Evolutionary conservation across 2,888 invertebrate species (phyloP), one percentile per base, ranked within the genome.

Genomic region (Leucoptera coffeella): DNA sequence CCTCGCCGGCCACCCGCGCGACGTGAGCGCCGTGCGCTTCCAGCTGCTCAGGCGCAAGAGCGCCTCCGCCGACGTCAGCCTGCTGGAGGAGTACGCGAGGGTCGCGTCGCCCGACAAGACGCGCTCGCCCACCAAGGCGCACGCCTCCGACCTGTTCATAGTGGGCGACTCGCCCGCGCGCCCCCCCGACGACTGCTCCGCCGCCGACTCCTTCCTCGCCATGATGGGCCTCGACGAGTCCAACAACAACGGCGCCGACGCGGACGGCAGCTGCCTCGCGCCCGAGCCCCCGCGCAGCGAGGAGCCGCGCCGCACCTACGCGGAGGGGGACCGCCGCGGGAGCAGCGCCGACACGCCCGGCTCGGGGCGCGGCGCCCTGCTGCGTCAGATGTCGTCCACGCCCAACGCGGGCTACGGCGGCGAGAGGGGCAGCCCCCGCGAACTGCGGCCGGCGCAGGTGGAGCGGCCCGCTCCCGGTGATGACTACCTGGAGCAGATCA

Each of bases 1-100:
- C 9, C 49, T 76, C 15, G 53, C 58, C 36, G 73, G 69, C 1
- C 75, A 77, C 34, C 64, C 64, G 12, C 59, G 61, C 33, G 56
- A 69, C 32, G 57, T 77, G 0, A 53, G 47, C 7, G 64, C 51
- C 36, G 52, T 76, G 12, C 42, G 58, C 10, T 75, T 73, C 37
- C 74, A 75, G 40, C 61, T 64, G 4, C 24, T 38, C 4, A 47
- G 48, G 31, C 57, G 47, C 33, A 69, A 56, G 36, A 30, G 42
- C 6, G 28, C 47, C 4, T 52, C 57, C 12, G 42, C 49, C 3
- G 69, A 71, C 33, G 40, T 60, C n/a, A 72, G 71, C 35, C 17
- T 17, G 9, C 43, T 69, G 4, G 47, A 51, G 34, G 71, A 71
- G 37, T 61, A 64, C 22, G 40, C 42, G 9, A 59, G 62, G 28